These are phyloP conservation scores for Aplysina aerophoba DNA, from an alignment of 37 sponge, comb jelly and placozoan species.

Conservation along the genomic window DNA sequence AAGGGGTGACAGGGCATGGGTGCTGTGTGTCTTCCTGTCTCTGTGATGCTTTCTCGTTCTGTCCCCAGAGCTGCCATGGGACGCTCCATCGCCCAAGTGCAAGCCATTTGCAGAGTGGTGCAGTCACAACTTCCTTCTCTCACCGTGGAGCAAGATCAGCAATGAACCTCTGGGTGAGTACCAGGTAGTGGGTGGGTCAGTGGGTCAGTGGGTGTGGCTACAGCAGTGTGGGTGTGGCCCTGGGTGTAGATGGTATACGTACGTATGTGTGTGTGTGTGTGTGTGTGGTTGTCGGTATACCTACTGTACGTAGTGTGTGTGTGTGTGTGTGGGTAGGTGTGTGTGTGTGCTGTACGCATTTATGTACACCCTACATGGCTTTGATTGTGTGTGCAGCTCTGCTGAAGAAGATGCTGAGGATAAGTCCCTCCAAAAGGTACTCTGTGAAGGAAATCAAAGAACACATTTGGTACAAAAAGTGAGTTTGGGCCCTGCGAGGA, in stretches of 20 bases:
- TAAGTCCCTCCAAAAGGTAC: slow-evolving; percentile 53
- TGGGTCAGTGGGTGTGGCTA: not conserved
- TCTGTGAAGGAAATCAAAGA: slow-evolving; percentile 70
- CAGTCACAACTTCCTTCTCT: slow-evolving; percentile 64
- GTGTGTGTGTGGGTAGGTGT: not conserved
- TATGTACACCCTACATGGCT: not conserved
- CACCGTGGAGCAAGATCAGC: slow-evolving; percentile 90
- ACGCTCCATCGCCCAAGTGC: slow-evolving; percentile 81
- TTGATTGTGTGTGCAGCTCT: slow-evolving; percentile 51
- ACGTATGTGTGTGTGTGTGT: not conserved
- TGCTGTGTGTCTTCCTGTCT: not conserved
- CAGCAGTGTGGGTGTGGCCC: not conserved
- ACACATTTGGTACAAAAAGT: slow-evolving; percentile 84
- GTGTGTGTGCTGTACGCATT: not conserved
- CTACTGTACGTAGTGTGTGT: not conserved
- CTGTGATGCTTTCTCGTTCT: not conserved
- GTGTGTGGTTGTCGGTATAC: not conserved
- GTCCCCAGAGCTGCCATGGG: slow-evolving; percentile 96
- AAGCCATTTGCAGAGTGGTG: slow-evolving; percentile 79
- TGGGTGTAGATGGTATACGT: not conserved
- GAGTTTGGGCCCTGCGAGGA: not conserved
- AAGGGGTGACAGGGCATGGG: not conserved
- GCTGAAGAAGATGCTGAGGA: slow-evolving; percentile 79
- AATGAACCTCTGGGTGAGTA: slow-evolving; percentile 77
- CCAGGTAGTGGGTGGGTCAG: not conserved